phyloP scores from a whole-genome alignment of 2,888 invertebrate species.

The Drosophila cyrtoloma region DNA sequence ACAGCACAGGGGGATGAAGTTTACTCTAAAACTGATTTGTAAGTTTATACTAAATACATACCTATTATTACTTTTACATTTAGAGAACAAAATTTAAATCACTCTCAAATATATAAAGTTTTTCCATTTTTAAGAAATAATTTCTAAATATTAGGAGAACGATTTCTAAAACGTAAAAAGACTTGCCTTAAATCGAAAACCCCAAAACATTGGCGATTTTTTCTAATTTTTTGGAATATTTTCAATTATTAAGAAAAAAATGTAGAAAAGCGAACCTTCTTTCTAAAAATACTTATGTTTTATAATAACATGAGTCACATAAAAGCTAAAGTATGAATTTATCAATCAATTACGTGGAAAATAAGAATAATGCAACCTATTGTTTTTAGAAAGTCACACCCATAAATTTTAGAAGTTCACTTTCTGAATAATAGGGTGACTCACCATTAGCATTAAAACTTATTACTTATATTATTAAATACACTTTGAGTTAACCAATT shows the following conservation, averaged over 20 bases:
- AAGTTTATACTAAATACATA: constrained; percentile 27
- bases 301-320: background rate
- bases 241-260: no score
- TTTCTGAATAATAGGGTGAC: background rate
- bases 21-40: constrained; percentile 29
- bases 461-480: background rate
- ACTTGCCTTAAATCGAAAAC: background rate
- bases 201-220: background rate
- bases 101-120: background rate
- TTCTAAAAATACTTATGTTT: no score
- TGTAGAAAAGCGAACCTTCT: no score
- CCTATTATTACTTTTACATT: background rate
- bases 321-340: background rate
- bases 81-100: background rate
- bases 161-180: no score
- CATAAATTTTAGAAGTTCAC: background rate
- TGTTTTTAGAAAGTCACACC: background rate
- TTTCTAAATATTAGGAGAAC: no score
- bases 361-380: background rate
- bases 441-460: background rate
- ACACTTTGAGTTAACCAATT: background rate
- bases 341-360: no score
- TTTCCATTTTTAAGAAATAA: no score
- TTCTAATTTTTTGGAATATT: no score
- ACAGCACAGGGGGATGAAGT: constrained; percentile 8